A percentile compares a stretch with the other conserved stretches of the same genome.
Evolutionary conservation across 2,888 invertebrate genomes (phyloP).

Genomic region (Rhopalosiphum nymphaeae): DNA sequence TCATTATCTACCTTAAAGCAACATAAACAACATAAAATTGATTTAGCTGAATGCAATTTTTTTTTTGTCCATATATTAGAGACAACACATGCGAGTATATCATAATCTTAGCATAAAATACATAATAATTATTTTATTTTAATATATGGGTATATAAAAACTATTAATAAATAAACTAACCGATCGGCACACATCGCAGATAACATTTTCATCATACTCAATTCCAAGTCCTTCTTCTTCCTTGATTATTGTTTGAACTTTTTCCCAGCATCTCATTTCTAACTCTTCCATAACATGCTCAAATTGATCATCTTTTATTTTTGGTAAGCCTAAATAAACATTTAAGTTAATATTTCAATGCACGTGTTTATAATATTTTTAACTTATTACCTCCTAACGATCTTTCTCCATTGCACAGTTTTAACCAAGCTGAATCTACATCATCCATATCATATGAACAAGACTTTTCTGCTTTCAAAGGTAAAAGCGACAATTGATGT

Average conservation of each 20-base stretch:
- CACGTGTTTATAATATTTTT: background rate
- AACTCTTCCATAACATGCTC: constrained; percentile 93
- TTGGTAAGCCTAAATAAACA: constrained; percentile 72
- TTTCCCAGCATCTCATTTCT: constrained; percentile 93
- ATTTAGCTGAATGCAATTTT: background rate
- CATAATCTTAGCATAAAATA: background rate
- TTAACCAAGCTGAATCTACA: constrained; percentile 91
- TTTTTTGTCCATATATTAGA: no score
- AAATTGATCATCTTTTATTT: constrained; percentile 87
- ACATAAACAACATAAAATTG: background rate
- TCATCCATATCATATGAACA: constrained; percentile 97
- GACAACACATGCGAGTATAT: background rate
- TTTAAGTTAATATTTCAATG: constrained; percentile 7
- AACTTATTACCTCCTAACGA: constrained; percentile 74
- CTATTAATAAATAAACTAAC: constrained; percentile 71
- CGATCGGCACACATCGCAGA: constrained; percentile 98
- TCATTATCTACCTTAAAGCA: background rate
- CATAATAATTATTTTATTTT: background rate
- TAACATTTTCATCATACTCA: constrained; percentile 98
- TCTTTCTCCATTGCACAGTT: constrained; percentile 88
- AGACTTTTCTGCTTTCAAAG: constrained; percentile 89
- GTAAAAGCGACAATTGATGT: constrained; percentile 88
- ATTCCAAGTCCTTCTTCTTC: constrained; percentile 94
- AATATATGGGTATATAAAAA: background rate
- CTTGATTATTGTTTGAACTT: constrained; percentile 90